A percentile compares a stretch with the other conserved stretches of the same genome.
These are phyloP conservation scores for Callospermophilus lateralis DNA, from an alignment of 2,113 vertebrate species.

Conservation along the genomic window DNA sequence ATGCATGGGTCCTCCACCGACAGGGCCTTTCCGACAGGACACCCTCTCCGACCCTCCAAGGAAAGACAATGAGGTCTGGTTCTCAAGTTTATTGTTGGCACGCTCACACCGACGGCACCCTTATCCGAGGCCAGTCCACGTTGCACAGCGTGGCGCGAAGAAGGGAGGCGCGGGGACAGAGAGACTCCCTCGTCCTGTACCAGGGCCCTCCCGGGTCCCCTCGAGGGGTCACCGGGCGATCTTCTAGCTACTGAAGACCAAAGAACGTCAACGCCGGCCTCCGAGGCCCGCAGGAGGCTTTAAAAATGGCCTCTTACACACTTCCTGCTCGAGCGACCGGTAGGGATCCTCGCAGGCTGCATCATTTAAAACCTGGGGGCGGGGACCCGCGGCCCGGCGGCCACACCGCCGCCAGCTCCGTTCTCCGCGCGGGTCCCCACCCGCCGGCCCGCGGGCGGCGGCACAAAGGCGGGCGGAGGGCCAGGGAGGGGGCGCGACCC, in stretches of 20 bases:
- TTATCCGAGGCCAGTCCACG: not conserved
- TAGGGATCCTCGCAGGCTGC: slow-evolving; percentile 30
- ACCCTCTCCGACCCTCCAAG: not conserved
- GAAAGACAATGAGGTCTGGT: slow-evolving; percentile 76
- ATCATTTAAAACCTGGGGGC: slow-evolving; percentile 64
- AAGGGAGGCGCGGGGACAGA: too few species aligned
- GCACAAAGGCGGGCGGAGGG: slow-evolving; percentile 28
- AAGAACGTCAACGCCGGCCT: slow-evolving; percentile 13
- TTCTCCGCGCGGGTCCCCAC: not conserved
- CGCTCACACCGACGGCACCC: not conserved
- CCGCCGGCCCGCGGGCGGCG: not conserved
- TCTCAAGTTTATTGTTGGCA: slow-evolving; percentile 74
- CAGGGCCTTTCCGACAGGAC: not conserved
- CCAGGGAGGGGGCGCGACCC: not conserved
- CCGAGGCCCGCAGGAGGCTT: slow-evolving; percentile 77
- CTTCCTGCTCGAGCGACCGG: slow-evolving; percentile 76
- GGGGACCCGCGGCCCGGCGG: not conserved
- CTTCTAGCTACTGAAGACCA: not conserved
- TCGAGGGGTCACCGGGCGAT: not conserved
- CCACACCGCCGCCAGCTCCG: not conserved
- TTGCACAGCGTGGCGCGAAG: not conserved
- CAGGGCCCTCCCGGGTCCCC: not conserved
- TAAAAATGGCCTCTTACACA: slow-evolving; percentile 84
- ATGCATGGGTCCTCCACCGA: not conserved
- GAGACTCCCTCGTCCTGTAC: not conserved